Percentiles rank a stretch among this genome's conserved stretches.
These are phyloP conservation scores for Myzus persicae DNA, from an alignment of 1,140 invertebrate species.

Conservation along the genomic window DNA sequence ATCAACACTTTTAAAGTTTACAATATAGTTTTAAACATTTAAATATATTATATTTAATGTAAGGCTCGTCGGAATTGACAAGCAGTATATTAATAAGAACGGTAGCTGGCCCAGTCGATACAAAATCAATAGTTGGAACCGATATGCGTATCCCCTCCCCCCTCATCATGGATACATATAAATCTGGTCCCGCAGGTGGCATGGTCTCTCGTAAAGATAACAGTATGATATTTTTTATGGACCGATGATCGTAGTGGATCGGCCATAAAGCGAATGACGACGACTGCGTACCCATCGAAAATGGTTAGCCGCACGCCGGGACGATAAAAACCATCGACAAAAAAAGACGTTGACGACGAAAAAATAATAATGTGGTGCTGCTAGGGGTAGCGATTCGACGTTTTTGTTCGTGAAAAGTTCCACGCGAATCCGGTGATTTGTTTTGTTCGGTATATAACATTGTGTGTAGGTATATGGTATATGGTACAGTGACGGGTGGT, in stretches of 20 bases:
- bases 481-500: background rate
- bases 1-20: too few relatives aligned
- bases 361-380: background rate
- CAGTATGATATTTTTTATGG: background rate
- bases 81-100: too few relatives aligned
- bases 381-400: background rate
- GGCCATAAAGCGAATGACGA: background rate
- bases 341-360: background rate
- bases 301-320: background rate
- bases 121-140: background rate
- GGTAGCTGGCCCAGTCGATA: background rate
- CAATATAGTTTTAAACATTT: too few relatives aligned
- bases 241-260: background rate
- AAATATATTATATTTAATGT: too few relatives aligned
- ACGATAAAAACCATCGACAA: background rate
- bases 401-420: background rate
- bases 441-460: background rate
- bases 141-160: background rate
- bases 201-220: too few relatives aligned
- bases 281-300: background rate
- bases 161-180: background rate
- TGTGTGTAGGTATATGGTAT: too few relatives aligned
- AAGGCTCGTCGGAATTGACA: too few relatives aligned
- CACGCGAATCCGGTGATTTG: background rate
- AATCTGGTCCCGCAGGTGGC: background rate